Evolutionary conservation across 2,113 vertebrate species (phyloP).

Genomic region (Pedionomus torquatus): DNA sequence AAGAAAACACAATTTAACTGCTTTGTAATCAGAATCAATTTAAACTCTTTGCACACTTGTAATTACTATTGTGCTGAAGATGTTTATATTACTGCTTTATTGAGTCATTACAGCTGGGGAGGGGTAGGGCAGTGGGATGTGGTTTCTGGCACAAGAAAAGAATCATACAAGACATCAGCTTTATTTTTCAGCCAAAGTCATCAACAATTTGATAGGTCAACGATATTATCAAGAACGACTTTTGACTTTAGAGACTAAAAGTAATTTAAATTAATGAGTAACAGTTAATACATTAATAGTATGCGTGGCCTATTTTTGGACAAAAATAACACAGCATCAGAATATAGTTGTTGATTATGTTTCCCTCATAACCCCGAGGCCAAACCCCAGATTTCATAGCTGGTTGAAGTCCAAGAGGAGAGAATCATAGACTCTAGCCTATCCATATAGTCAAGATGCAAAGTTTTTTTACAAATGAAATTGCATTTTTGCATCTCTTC

Average conservation of each 20-base stretch:
- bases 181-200: background rate
- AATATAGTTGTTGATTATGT: background rate
- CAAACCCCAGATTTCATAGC: background rate
- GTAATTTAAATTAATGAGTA: background rate
- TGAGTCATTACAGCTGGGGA: fast-evolving
- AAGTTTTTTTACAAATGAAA: background rate
- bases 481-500: background rate
- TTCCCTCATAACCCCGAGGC: background rate
- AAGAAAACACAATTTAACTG: background rate
- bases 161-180: background rate
- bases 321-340: background rate
- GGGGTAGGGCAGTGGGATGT: background rate
- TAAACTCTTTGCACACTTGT: background rate
- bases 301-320: background rate
- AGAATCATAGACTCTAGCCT: background rate
- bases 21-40: background rate
- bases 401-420: background rate
- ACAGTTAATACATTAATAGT: background rate
- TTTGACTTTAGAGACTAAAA: background rate
- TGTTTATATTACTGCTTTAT: background rate
- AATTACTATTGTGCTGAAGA: background rate
- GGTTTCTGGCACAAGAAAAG: background rate
- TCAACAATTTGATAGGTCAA: background rate
- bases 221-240: background rate
- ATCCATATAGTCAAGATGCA: background rate